Evolutionary conservation across 37 sponge, comb jelly and placozoan genomes (phyloP).

Genomic region (Ephydatia muelleri): DNA sequence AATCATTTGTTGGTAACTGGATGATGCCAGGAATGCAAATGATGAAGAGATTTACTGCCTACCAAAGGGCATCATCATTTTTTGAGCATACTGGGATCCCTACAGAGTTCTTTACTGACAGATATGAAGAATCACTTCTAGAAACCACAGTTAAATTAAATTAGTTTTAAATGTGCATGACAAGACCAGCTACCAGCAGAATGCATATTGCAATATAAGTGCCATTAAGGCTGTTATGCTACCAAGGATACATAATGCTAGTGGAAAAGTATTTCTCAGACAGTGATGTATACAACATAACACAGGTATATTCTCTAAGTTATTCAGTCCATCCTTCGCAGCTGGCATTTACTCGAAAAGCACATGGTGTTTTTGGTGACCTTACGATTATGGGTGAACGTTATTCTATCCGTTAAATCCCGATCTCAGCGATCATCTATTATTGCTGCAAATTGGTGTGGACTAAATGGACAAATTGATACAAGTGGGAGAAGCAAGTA

Average conservation of each 20-base stretch:
- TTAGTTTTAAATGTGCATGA: background rate
- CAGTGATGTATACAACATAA: background rate
- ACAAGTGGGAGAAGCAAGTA: background rate
- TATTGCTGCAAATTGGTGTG: background rate
- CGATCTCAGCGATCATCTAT: background rate
- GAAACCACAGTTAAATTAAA: background rate
- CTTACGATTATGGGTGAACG: background rate
- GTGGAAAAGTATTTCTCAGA: background rate
- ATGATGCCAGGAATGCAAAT: slow-evolving; percentile 10
- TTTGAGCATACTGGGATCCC: background rate
- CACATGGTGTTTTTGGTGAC: background rate
- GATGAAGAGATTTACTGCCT: background rate
- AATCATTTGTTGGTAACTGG: slow-evolving; percentile 13
- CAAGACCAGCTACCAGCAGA: background rate
- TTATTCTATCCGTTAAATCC: background rate
- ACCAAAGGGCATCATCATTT: slow-evolving; percentile 4
- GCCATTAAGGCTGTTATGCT: background rate
- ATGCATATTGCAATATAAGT: slow-evolving; percentile 4
- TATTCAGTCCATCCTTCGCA: background rate
- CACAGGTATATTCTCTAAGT: background rate
- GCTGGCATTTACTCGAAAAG: background rate
- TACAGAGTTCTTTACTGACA: background rate
- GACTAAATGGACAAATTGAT: background rate
- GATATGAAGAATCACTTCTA: background rate
- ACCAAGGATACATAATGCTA: background rate